Conservation (phyloP, 2,888 invertebrate species). For the Xylocampa areola region DNA sequence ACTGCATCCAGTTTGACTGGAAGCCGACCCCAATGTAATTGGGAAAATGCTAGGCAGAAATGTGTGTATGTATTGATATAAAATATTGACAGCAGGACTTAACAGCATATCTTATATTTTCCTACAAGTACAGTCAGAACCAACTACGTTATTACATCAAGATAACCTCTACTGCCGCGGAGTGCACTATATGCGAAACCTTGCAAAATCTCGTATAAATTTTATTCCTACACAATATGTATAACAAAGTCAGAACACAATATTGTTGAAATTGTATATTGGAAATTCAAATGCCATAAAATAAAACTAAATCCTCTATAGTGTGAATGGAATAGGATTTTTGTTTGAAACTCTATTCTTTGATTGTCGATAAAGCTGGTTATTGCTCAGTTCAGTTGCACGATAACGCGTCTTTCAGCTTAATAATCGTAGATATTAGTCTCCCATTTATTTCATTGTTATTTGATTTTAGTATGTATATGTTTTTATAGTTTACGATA, state of each 20-base stretch:
- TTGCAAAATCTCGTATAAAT: neutral
- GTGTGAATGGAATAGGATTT: neutral
- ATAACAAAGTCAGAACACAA: conserved; percentile 5
- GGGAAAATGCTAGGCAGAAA: too few relatives aligned
- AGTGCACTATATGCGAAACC: too few relatives aligned
- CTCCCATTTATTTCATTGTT: neutral
- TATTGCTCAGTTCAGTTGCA: neutral
- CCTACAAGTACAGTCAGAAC: too few relatives aligned
- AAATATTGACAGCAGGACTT: too few relatives aligned
- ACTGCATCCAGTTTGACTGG: too few relatives aligned
- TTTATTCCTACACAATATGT: neutral
- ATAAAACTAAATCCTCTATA: conserved; percentile 6
- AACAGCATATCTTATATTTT: too few relatives aligned
- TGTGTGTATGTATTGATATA: too few relatives aligned
- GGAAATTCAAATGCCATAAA: conserved; percentile 9
- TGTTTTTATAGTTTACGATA: too few relatives aligned
- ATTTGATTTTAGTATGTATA: too few relatives aligned
- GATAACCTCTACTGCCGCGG: too few relatives aligned
- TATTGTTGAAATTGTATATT: conserved; percentile 9
- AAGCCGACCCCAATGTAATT: too few relatives aligned
- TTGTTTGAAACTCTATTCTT: conserved; percentile 2
- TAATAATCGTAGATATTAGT: neutral
- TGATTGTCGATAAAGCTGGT: conserved; percentile 4
- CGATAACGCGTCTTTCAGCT: neutral
- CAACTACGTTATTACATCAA: too few relatives aligned